Conservation (phyloP, 2,797 vertebrate genomes). For the Delichon dasypus region DNA sequence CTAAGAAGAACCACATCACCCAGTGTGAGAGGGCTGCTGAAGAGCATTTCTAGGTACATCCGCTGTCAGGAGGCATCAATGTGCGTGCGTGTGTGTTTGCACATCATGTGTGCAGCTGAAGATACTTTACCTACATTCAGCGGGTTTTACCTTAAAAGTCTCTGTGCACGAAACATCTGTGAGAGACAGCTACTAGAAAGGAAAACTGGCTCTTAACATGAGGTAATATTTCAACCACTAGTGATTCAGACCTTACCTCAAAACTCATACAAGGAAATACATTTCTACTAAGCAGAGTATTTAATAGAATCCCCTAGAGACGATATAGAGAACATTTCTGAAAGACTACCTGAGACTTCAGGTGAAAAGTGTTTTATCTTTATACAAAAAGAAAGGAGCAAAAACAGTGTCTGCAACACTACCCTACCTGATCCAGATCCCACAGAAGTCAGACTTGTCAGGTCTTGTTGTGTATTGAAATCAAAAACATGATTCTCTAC, state of each 20-base stretch:
- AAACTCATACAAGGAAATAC: constrained; percentile 65
- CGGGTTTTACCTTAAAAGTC: constrained; percentile 26
- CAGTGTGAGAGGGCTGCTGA: constrained; percentile 10
- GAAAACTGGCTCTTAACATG: constrained; percentile 31
- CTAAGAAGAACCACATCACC: constrained; percentile 77
- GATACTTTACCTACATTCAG: constrained; percentile 23
- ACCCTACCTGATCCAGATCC: not conserved
- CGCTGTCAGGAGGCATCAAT: constrained; percentile 37
- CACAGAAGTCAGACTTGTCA: not conserved
- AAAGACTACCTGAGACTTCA: not conserved
- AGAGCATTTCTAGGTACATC: constrained; percentile 78
- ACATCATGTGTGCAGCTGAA: not conserved
- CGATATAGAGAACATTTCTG: not conserved
- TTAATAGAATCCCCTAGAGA: constrained; percentile 67
- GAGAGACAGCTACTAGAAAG: constrained; percentile 29
- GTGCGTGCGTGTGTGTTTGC: not conserved
- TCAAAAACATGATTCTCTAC: not conserved
- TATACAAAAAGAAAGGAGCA: not conserved
- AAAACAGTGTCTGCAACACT: not conserved
- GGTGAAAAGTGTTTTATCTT: not conserved
- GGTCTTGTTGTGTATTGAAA: not conserved
- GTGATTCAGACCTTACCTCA: constrained; percentile 46
- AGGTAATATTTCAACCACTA: not conserved
- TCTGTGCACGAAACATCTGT: not conserved
- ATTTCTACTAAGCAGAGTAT: constrained; percentile 55